These are phyloP conservation scores for Aspidapion aeneum DNA, from an alignment of 2,888 invertebrate genomes.

Conservation along the genomic window DNA sequence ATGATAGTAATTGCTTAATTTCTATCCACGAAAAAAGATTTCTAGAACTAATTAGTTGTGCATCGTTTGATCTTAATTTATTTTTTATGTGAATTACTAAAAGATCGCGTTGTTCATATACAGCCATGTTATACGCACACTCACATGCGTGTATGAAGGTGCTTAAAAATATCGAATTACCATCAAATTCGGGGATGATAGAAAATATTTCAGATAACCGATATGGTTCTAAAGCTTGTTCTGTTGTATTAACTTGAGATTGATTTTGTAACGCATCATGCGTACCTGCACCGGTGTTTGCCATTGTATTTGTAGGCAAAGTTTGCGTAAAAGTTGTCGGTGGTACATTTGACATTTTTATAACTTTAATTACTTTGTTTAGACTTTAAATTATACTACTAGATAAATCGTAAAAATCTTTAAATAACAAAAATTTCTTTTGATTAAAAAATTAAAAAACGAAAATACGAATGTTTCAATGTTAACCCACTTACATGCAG, in stretches of 20 bases:
- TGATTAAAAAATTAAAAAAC: background rate
- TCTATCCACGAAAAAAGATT: slow-evolving; percentile 13
- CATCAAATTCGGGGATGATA: slow-evolving; percentile 20
- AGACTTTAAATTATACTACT: background rate
- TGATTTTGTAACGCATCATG: background rate
- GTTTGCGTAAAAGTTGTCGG: background rate
- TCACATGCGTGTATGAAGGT: slow-evolving; percentile 18
- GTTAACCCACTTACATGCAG: background rate
- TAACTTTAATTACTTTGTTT: background rate
- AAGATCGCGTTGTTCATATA: slow-evolving; percentile 12
- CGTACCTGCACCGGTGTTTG: background rate
- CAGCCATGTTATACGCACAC: slow-evolving; percentile 14
- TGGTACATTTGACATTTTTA: background rate
- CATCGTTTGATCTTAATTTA: slow-evolving; percentile 14
- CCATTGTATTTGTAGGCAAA: background rate
- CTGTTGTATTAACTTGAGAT: background rate
- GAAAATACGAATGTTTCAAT: background rate
- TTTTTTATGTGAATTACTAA: slow-evolving; percentile 21
- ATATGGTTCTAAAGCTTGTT: background rate
- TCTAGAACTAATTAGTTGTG: slow-evolving; percentile 18
- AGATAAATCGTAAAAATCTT: background rate
- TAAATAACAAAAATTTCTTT: background rate
- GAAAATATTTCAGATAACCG: slow-evolving; percentile 16
- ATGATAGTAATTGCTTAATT: slow-evolving; percentile 14
- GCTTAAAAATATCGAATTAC: slow-evolving; percentile 15